phyloP scores from a whole-genome alignment of 2,888 invertebrate species.

The Amphipoea lucens region DNA sequence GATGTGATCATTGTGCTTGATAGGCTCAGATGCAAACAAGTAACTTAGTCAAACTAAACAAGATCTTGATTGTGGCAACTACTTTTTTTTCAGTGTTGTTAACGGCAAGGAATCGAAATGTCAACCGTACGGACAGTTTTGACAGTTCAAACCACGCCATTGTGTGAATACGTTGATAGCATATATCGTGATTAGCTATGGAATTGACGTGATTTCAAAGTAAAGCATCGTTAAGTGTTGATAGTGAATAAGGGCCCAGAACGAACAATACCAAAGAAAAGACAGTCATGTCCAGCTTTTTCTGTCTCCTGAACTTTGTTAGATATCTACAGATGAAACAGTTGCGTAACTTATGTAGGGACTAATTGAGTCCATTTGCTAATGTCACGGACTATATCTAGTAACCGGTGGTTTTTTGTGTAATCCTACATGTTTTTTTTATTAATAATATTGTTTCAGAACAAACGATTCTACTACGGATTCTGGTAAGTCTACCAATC shows the following conservation, averaged over 20 bases:
- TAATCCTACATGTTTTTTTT: background rate
- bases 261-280: background rate
- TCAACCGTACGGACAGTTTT: background rate
- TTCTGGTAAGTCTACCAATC: background rate
- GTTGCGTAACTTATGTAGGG: background rate
- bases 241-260: background rate
- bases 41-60: too few species aligned
- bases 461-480: background rate
- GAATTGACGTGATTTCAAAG: background rate
- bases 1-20: too few species aligned
- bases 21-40: too few species aligned
- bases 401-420: background rate
- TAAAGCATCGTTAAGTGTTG: background rate
- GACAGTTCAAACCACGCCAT: background rate
- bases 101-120: background rate
- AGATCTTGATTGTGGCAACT: too few species aligned
- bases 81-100: too few species aligned
- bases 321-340: background rate
- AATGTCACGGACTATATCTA: background rate
- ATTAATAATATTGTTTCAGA: too few species aligned
- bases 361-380: conserved; percentile 10
- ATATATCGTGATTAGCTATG: background rate
- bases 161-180: background rate
- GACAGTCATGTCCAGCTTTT: background rate
- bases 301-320: background rate